Evolutionary conservation across 2,797 vertebrate genomes (phyloP), one percentile per base, ranked within the genome.

Genomic region (Loriculus beryllinus): DNA sequence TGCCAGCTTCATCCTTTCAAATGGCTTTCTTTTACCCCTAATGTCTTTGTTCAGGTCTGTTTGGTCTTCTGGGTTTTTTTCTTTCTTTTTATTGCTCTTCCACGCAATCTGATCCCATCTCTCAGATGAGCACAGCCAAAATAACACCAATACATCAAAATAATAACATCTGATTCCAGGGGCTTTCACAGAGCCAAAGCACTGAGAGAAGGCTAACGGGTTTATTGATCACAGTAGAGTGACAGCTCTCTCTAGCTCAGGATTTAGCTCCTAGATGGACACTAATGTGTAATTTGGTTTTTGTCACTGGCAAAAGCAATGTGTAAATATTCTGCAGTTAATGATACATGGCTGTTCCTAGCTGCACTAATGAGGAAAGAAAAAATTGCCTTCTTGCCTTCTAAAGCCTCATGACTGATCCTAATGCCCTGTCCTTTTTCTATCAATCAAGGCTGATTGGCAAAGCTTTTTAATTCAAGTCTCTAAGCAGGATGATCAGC

Each of bases 401-500:
- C 81, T 78, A 85, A 89, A 90, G 75, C 82, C 2, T 5, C 19
- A 2, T 40, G 68, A 52, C 78, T 93, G 88, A 92, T 93, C 78
- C 83, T 92, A 85, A 75, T 60, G 76, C 85, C 60, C 81, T 86
- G 92, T 81, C 93, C 81, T 92, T 96, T 85, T 93, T 95, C 94
- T 88, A 15, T 84, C 87, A 85, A 78, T 94, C 89, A 94, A 88
- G 79, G 45, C 78, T 91, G 92, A 95, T 91, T 93, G 87, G 71
- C 81, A 95, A 96, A 95, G 94, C 96, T 96, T 96, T 97, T 97
- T 92, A 97, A 97, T 95, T 96, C 91, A 93, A 96, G 87, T 94
- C 89, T 87, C 82, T 97, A 97, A 93, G 92, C 91, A 77, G 96
- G 94, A 95, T 93, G 81, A 96, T 96, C 94, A 57, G 82, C 7